Evolutionary conservation across 2,113 vertebrate species (phyloP).

Genomic region (Colius striatus): DNA sequence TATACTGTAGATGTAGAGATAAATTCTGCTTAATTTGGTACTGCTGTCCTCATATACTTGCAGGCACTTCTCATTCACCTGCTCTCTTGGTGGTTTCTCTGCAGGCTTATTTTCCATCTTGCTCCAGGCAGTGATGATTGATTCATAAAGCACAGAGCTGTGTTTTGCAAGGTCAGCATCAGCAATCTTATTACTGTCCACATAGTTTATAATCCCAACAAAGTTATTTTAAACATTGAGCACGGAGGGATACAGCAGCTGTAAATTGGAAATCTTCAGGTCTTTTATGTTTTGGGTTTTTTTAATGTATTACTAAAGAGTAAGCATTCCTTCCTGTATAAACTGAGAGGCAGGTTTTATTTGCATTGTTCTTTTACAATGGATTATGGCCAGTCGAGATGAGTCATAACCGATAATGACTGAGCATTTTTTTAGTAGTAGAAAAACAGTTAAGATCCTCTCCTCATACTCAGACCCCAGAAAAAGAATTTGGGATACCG

Average conservation of each 20-base stretch:
- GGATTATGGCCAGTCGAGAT: background rate
- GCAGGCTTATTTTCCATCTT: background rate
- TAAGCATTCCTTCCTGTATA: background rate
- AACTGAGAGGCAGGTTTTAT: background rate
- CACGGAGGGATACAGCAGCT: background rate
- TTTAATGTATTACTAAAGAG: background rate
- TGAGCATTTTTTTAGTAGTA: background rate
- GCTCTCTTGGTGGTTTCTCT: background rate
- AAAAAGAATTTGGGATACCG: background rate
- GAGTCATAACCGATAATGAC: constrained; percentile 41
- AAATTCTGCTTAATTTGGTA: background rate
- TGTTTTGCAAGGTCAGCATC: constrained; percentile 2
- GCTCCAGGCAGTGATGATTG: background rate
- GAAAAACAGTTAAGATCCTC: constrained; percentile 1
- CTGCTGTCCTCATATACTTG: background rate
- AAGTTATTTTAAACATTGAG: background rate
- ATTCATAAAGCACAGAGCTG: background rate
- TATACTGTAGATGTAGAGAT: background rate
- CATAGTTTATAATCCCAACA: background rate
- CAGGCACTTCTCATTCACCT: background rate
- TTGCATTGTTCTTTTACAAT: background rate
- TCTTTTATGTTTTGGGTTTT: background rate
- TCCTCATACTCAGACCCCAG: background rate
- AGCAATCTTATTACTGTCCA: background rate
- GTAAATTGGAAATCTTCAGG: background rate